Conservation (phyloP, 1,140 invertebrate genomes). For the Drosophila ficusphila region DNA sequence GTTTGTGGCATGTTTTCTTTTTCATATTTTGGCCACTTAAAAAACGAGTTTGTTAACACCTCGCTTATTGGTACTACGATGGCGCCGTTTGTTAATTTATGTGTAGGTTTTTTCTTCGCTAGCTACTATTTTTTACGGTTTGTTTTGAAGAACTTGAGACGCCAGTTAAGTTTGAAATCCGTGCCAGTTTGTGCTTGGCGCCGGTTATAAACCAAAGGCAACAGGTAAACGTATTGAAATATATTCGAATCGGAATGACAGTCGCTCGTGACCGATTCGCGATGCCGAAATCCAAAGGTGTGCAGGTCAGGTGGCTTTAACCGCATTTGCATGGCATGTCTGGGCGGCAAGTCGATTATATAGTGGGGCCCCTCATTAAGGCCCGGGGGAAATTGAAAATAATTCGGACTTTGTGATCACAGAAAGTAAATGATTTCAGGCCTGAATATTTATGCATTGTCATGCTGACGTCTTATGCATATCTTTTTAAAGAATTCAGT, state of each 20-base stretch:
- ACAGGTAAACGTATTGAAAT: slow-evolving; percentile 31
- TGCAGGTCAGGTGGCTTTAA: slow-evolving; percentile 35
- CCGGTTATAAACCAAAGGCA: slow-evolving; percentile 63
- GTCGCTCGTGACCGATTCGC: slow-evolving; percentile 29
- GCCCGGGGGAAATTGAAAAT: slow-evolving; percentile 45
- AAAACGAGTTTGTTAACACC: slow-evolving; percentile 75
- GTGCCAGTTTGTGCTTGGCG: slow-evolving; percentile 76
- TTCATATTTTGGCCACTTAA: slow-evolving; percentile 40
- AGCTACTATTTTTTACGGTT: slow-evolving; percentile 56
- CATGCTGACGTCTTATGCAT: slow-evolving; percentile 28
- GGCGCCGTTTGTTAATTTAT: slow-evolving; percentile 64
- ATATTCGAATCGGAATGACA: slow-evolving; percentile 26
- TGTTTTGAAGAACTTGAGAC: slow-evolving; percentile 67
- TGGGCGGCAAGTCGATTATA: slow-evolving; percentile 18
- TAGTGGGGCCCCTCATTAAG: slow-evolving; percentile 48
- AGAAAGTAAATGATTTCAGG: slow-evolving; percentile 42
- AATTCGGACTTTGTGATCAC: slow-evolving; percentile 18
- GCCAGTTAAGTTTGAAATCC: slow-evolving; percentile 52
- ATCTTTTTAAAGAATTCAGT: background rate
- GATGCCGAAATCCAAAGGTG: slow-evolving; percentile 48
- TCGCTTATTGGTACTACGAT: slow-evolving; percentile 42
- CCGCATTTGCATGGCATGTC: slow-evolving; percentile 43
- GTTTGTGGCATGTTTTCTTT: slow-evolving; percentile 20
- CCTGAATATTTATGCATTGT: slow-evolving; percentile 9
- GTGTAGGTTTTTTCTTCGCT: slow-evolving; percentile 36